Conservation (phyloP, 2,797 vertebrate genomes). For the Echeneis naucrates region DNA sequence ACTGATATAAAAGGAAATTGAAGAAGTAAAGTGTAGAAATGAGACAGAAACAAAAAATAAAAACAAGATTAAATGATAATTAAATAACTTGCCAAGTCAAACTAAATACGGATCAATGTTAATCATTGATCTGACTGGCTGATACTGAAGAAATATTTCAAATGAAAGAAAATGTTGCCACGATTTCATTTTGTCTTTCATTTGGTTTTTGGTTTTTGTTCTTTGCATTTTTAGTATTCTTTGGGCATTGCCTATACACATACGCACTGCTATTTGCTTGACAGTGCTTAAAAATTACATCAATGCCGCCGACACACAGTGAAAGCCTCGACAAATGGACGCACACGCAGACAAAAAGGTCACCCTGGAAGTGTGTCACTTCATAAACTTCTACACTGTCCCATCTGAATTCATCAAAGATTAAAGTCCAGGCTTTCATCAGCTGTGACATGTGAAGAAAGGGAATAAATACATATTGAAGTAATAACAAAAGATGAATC, state of each 20-base stretch:
- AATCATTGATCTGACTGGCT: not conserved
- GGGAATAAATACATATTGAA: slow-evolving; percentile 73
- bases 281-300: slow-evolving; percentile 28
- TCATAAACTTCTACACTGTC: slow-evolving; percentile 49
- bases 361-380: slow-evolving; percentile 25
- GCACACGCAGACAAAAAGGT: slow-evolving; percentile 32
- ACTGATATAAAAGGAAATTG: slow-evolving; percentile 14
- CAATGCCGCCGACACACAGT: slow-evolving; percentile 1
- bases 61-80: slow-evolving; percentile 22
- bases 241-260: not conserved
- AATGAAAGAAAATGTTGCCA: not conserved
- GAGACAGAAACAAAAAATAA: slow-evolving; percentile 6
- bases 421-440: slow-evolving; percentile 63
- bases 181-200: slow-evolving; percentile 18
- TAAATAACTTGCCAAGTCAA: slow-evolving; percentile 30
- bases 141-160: slow-evolving; percentile 3
- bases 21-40: not conserved
- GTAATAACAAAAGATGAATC: slow-evolving; percentile 72
- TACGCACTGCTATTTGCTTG: not conserved
- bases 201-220: slow-evolving; percentile 23
- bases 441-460: slow-evolving; percentile 68
- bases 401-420: slow-evolving; percentile 38
- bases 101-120: not conserved
- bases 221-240: not conserved
- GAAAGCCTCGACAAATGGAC: slow-evolving; percentile 12